These are phyloP conservation scores for Xenopus tropicalis DNA, from an alignment of 2,113 vertebrate species.

Conservation along the genomic window UCB_Xtro_10.0 CM004445.2:34692001-34692500, in stretches of 20 bases:
- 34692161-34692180: slow-evolving; percentile 74
- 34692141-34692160: slow-evolving; percentile 77
- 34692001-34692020: not conserved
- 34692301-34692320: slow-evolving; percentile 81
- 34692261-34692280: slow-evolving; percentile 93
- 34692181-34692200: slow-evolving; percentile 69
- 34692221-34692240: slow-evolving; percentile 87
- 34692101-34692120: slow-evolving; percentile 58
- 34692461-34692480: slow-evolving; percentile 59
- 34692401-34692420: slow-evolving; percentile 76
- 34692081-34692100: slow-evolving; percentile 45
- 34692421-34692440: slow-evolving; percentile 63
- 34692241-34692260: slow-evolving; percentile 80
- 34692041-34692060: not conserved
- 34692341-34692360: slow-evolving; percentile 85
- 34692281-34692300: slow-evolving; percentile 85
- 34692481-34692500: slow-evolving; percentile 54
- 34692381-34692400: slow-evolving; percentile 76
- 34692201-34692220: slow-evolving; percentile 70
- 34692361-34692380: slow-evolving; percentile 86
- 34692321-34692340: slow-evolving; percentile 77
- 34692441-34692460: slow-evolving; percentile 53
- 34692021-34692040: not conserved
- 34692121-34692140: slow-evolving; percentile 64
- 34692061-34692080: slow-evolving; percentile 14